Base-by-base conservation (phyloP, 2,113 vertebrate species). In the Genyomyrus donnyi region DNA sequence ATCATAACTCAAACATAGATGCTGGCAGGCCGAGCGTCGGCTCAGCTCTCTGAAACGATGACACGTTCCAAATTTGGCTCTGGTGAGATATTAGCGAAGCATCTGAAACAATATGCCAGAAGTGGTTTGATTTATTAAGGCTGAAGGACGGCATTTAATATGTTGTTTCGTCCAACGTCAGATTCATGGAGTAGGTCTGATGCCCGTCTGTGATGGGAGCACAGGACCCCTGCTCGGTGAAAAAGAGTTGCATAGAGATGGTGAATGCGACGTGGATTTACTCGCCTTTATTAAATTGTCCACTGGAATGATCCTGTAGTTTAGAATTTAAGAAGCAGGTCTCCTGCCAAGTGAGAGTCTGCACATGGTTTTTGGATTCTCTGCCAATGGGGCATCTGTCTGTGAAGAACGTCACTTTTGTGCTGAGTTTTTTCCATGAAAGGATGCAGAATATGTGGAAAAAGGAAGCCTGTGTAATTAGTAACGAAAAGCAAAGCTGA, bases 1-100 rank as follows among this genome's bases (percentile, higher is more conserved):
- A 91, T 84, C 90, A 90, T 91, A 86, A 91, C 90, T 89, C 92
- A 92, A 92, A 93, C 92, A 93, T 94, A 92, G 92, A 90, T 91
- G 52, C 19, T 89, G 92, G 87, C 92, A 86, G 90, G 90, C 93
- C 87, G 87, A 89, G 90, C 91, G 93, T 94, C 93, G 92, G 93
- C 24, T 77, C 93, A 93, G 17, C 53, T 87, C 49, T 87, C 19
- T 62, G 45, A 88, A 42, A 62, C 1, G 1, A 87, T 87, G 87
- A 88, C 53, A 62, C 17, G 56, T 87, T 39, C 35, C 27, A 6
- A 11, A 62, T 88, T 62, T 53, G 50, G 50, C 53, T 62, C 58
- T 45, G 53, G 39, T 31, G 85, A 53, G 10, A 87, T 87, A 31
- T 27, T 48, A 53, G 24, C 11, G 17, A 24, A 87, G 13, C 49